Base-by-base conservation (phyloP, 1,140 invertebrate species). In the Drosophila quadrilineata region DNA sequence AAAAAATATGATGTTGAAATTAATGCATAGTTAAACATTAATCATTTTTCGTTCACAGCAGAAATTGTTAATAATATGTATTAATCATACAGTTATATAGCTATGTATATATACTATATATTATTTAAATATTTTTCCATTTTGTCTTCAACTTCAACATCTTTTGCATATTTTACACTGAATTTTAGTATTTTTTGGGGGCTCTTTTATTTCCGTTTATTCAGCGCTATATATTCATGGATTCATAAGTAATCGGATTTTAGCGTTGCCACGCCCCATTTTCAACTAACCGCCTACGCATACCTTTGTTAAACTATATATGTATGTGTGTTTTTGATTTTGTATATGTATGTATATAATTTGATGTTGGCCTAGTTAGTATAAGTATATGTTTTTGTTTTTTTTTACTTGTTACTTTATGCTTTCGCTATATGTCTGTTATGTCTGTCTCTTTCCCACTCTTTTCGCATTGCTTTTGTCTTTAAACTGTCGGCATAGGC, bases 311-410 rank as follows among this genome's bases (percentile, higher is more conserved):
- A n/a, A n/a, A n/a, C 35, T 59, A 69, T 29, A 46, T 36, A 64
- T 49, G 29, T 40, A 69, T 43, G 24, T 59, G 19, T 17, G 31
- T 36, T 19, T n/a, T 41, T 21, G 36, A 35, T 21, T 36, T 6
- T 54, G 21, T 56, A 36, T 49, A 10, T 53, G 24, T 48, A 26
- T 56, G 31, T 50, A 59, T 79, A 35, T 84, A 77, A 73, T 63
- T 82, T 84, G 73, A 75, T 73, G 77, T 46, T 84, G 73, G 79
- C 77, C 77, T 82, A 84, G 74, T 66, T 77, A 62, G 54, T 75
- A 33, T 63, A 54, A 46, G 57, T 66, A 66, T 66, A 53, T 31
- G 56, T 38, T 60, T 66, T n/a, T n/a, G n/a, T n/a, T n/a, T n/a
- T n/a, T n/a, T n/a, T n/a, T n/a, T n/a, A n/a, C n/a, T n/a, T n/a